Evolutionary conservation across 2,888 invertebrate genomes (phyloP).

Genomic region (Ischnura elegans): DNA sequence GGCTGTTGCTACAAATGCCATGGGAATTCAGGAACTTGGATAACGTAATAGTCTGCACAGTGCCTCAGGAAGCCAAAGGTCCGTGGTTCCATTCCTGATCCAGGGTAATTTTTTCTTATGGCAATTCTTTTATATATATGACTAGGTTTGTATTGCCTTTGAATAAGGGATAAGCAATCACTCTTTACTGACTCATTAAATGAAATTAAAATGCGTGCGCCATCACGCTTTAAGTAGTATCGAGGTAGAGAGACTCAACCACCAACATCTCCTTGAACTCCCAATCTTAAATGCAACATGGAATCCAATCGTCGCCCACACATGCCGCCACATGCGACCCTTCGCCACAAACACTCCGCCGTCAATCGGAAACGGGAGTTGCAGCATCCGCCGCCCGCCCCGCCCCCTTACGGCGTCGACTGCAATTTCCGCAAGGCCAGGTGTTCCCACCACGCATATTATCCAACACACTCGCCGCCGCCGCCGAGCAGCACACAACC

Average conservation of each 20-base stretch:
- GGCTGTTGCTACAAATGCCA: no score
- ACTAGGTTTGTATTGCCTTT: no score
- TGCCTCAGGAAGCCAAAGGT: no score
- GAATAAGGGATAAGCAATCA: no score
- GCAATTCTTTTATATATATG: no score
- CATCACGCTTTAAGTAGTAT: no score
- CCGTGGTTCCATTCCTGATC: no score
- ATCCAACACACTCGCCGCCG: neutral
- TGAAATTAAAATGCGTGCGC: no score
- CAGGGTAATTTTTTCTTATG: no score
- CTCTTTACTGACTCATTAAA: no score
- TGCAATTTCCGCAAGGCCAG: slow-evolving; percentile 64
- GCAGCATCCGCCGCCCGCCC: neutral
- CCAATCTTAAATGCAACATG: neutral
- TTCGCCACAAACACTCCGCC: neutral
- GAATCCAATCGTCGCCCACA: neutral
- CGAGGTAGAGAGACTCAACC: neutral
- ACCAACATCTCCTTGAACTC: neutral
- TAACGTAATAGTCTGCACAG: no score
- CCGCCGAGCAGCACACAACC: neutral
- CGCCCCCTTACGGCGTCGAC: slow-evolving; percentile 21
- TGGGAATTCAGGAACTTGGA: no score
- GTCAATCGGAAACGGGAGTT: slow-evolving; percentile 32
- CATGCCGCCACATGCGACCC: neutral
- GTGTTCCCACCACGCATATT: slow-evolving; percentile 61